These are phyloP conservation scores for Caenorhabditis latens DNA, from an alignment of 1,140 invertebrate species.

Conservation along the genomic window DNA sequence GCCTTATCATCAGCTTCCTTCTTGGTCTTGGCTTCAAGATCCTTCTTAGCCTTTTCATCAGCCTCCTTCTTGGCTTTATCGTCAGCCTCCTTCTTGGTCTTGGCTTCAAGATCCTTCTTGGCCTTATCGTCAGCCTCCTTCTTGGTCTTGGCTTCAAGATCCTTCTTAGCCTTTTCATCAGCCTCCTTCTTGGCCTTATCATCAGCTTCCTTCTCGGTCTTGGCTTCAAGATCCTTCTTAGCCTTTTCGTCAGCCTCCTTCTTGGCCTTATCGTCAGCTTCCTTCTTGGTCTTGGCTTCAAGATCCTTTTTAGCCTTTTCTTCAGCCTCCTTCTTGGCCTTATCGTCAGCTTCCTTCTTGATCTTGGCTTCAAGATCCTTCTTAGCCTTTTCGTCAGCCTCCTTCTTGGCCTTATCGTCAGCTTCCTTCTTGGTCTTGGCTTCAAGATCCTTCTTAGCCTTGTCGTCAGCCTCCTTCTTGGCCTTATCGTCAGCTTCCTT, in stretches of 20 bases:
- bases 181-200: not conserved
- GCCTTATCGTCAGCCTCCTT: slow-evolving; percentile 22
- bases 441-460: slow-evolving; percentile 34
- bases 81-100: slow-evolving; percentile 18
- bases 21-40: not conserved
- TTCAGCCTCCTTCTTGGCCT: slow-evolving; percentile 19
- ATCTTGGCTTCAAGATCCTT: not conserved
- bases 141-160: slow-evolving; percentile 29
- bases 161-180: slow-evolving; percentile 34
- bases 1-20: slow-evolving; percentile 46
- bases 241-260: slow-evolving; percentile 37
- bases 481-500: slow-evolving; percentile 13
- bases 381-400: slow-evolving; percentile 11
- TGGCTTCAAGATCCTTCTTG: slow-evolving; percentile 1
- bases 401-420: slow-evolving; percentile 37
- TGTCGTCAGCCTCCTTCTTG: slow-evolving; percentile 40
- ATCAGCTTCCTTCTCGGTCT: slow-evolving; percentile 24
- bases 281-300: slow-evolving; percentile 34
- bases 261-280: slow-evolving; percentile 30
- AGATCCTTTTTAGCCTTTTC: slow-evolving; percentile 32
- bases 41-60: slow-evolving; percentile 39
- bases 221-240: slow-evolving; percentile 42
- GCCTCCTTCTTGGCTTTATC: slow-evolving; percentile 24
- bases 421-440: slow-evolving; percentile 40
- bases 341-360: slow-evolving; percentile 20